Percentiles rank a stretch among this genome's conserved stretches.
These are phyloP conservation scores for Dromas ardeola DNA, from an alignment of 2,113 vertebrate species.

Conservation along the genomic window DNA sequence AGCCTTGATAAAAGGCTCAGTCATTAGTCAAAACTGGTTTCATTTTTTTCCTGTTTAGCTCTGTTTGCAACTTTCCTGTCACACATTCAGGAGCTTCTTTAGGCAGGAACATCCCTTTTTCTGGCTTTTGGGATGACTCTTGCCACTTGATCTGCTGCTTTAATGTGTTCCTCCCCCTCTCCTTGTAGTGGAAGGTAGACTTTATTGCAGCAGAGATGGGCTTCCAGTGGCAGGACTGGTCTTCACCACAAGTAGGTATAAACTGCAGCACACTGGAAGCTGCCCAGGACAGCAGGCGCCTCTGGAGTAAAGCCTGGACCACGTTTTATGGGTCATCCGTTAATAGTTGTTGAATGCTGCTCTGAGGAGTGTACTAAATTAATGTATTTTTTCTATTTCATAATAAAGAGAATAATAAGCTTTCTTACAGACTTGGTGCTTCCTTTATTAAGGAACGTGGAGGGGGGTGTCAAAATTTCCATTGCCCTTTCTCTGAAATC, in stretches of 20 bases:
- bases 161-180: neutral
- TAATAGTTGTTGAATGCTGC: neutral
- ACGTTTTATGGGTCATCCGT: neutral
- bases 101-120: neutral
- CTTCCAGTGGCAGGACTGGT: neutral
- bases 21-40: neutral
- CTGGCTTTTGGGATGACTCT: neutral
- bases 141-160: neutral
- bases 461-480: neutral
- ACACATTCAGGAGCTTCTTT: neutral
- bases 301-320: neutral
- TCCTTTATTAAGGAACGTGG: neutral
- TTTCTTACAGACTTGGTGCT: neutral
- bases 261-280: neutral
- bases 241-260: neutral
- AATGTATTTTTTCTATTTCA: neutral
- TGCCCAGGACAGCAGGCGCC: neutral
- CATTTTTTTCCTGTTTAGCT: neutral
- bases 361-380: neutral
- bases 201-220: neutral
- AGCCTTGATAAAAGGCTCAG: neutral
- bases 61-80: neutral
- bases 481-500: neutral
- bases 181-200: rapidly evolving
- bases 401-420: conserved; percentile 25